Evolutionary conservation across 2,797 vertebrate species (phyloP).

Genomic region (Argyrosomus regius): DNA sequence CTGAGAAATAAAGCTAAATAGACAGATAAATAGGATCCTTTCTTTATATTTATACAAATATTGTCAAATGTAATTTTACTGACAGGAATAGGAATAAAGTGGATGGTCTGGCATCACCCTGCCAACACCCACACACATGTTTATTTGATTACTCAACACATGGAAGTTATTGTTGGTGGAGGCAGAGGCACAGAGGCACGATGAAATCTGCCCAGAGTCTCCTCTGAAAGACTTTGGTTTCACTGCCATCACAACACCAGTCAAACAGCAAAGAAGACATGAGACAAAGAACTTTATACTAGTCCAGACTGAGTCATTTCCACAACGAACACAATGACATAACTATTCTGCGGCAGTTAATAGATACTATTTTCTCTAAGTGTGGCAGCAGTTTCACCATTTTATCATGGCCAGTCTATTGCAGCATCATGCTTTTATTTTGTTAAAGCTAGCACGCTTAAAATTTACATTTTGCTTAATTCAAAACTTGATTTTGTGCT

Average conservation of each 20-base stretch:
- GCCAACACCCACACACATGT: slow-evolving; percentile 3
- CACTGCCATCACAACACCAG: slow-evolving; percentile 10
- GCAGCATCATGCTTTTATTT: background rate
- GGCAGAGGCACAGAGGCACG: slow-evolving; percentile 19
- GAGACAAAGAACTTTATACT: slow-evolving; percentile 2
- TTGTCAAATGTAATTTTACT: background rate
- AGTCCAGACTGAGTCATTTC: slow-evolving; percentile 11
- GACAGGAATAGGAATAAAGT: background rate
- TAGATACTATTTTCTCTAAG: background rate
- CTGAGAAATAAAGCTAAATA: background rate
- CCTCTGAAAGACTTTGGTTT: slow-evolving; percentile 23
- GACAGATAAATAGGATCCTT: background rate
- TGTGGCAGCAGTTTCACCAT: background rate
- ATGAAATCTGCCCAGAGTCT: slow-evolving; percentile 40
- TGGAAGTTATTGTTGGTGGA: slow-evolving; percentile 33
- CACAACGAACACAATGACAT: background rate
- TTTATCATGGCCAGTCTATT: background rate
- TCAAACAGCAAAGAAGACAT: background rate
- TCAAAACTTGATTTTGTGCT: slow-evolving; percentile 7
- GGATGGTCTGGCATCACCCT: background rate
- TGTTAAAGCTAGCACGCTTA: background rate
- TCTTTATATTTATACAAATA: slow-evolving; percentile 7
- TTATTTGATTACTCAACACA: slow-evolving; percentile 38
- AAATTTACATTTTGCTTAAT: background rate
- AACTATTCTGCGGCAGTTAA: background rate